phyloP scores from a whole-genome alignment of 1,140 invertebrate species.

The Lepidurus couesii region DNA sequence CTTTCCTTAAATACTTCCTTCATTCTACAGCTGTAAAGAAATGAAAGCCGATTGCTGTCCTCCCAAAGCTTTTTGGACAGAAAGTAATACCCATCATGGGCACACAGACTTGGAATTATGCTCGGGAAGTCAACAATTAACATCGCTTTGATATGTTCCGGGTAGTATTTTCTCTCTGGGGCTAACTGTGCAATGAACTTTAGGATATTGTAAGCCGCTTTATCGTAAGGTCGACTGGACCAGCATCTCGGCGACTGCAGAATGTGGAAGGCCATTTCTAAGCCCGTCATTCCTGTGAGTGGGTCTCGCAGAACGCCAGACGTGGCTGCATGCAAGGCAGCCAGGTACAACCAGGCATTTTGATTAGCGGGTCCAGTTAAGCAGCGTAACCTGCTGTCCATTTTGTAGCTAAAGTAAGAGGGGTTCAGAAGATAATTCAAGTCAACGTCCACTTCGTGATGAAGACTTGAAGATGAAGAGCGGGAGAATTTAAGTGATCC shows the following conservation, averaged over 20 bases:
- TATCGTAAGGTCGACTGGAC: conserved; percentile 34
- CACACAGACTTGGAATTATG: background rate
- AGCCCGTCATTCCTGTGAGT: conserved; percentile 33
- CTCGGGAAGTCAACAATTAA: background rate
- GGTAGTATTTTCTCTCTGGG: background rate
- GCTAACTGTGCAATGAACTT: background rate
- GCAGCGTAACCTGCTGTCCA: background rate
- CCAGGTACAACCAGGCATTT: conserved; percentile 30
- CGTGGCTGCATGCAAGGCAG: conserved; percentile 30
- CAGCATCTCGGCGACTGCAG: conserved; percentile 26
- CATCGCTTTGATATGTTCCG: background rate
- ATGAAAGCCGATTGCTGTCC: background rate
- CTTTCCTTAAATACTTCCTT: background rate
- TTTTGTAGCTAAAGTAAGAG: conserved; percentile 16
- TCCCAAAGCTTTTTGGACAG: background rate
- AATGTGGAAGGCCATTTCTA: conserved; percentile 32
- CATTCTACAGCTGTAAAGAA: background rate
- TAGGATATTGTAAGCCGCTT: background rate
- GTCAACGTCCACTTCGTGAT: background rate
- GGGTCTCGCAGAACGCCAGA: conserved; percentile 30
- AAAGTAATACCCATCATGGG: background rate
- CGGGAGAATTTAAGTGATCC: background rate
- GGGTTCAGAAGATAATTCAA: background rate
- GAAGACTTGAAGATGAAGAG: background rate
- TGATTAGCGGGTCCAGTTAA: background rate